These are phyloP conservation scores for Lumbricus terrestris DNA, from an alignment of 2,888 invertebrate species.

Conservation along the genomic window DNA sequence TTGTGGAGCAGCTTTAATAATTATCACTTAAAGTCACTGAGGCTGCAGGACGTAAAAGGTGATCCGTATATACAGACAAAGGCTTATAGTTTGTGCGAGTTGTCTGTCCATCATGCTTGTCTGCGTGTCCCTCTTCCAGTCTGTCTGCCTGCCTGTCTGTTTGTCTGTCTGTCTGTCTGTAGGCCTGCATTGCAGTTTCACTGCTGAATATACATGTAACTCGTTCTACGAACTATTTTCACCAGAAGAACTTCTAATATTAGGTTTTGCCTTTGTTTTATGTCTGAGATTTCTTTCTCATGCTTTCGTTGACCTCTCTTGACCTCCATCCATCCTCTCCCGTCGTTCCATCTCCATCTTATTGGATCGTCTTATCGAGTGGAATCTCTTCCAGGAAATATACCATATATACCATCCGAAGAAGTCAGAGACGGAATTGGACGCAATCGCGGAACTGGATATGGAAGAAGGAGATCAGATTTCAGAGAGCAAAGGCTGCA, in stretches of 20 bases:
- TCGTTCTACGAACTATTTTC: not conserved
- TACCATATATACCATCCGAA: not conserved
- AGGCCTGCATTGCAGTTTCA: not conserved
- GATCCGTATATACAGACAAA: too few relatives aligned
- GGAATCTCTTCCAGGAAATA: not conserved
- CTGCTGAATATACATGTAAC: not conserved
- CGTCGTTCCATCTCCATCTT: not conserved
- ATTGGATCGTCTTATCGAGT: not conserved
- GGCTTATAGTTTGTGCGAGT: not conserved
- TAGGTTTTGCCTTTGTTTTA: not conserved
- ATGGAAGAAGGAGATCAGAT: not conserved
- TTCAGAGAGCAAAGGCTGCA: not conserved
- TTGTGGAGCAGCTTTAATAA: too few relatives aligned
- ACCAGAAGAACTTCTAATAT: not conserved
- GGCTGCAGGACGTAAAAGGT: too few relatives aligned
- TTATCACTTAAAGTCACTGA: too few relatives aligned
- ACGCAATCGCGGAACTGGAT: not conserved
- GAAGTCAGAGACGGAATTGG: not conserved
- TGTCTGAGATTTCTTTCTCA: not conserved
- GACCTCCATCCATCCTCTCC: not conserved
- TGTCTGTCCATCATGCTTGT: too few relatives aligned
- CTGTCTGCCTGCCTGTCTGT: too few relatives aligned
- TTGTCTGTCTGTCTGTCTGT: not conserved
- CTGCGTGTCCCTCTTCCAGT: too few relatives aligned
- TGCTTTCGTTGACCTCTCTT: not conserved